Percentiles rank a stretch among this genome's conserved stretches.
Evolutionary conservation across 2,888 invertebrate species (phyloP).

Genomic region (Tenodera sinensis): DNA sequence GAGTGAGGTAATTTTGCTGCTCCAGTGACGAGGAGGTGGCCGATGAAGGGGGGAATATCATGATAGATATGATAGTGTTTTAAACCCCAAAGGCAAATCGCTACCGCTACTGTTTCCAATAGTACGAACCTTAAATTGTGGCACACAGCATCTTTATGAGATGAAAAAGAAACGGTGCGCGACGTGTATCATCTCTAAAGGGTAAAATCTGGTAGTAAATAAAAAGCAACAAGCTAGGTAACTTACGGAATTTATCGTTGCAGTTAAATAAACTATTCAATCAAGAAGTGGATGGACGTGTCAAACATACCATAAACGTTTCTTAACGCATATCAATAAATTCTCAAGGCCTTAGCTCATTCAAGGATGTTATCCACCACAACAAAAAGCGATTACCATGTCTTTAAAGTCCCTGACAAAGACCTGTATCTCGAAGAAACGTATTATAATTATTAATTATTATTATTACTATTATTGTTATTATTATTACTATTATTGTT

Average conservation of each 20-base stretch:
- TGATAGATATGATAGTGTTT: slow-evolving; percentile 30
- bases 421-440: too few relatives aligned
- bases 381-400: too few relatives aligned
- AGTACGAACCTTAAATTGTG: slow-evolving; percentile 10
- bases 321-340: background rate
- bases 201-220: background rate
- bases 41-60: slow-evolving; percentile 24
- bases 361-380: too few relatives aligned
- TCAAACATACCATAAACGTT: background rate
- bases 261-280: background rate
- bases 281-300: background rate
- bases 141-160: slow-evolving; percentile 15
- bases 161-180: background rate
- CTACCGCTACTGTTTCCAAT: slow-evolving; percentile 29
- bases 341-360: background rate
- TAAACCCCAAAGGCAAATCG: slow-evolving; percentile 20
- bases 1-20: slow-evolving; percentile 21
- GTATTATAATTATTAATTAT: too few relatives aligned
- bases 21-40: slow-evolving; percentile 21
- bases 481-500: too few relatives aligned
- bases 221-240: background rate
- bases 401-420: too few relatives aligned
- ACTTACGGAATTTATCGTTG: background rate
- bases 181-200: background rate
- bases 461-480: too few relatives aligned